These are phyloP conservation scores for Pseudochirops cupreus DNA, from an alignment of 2,797 vertebrate genomes.

Conservation along the genomic window DNA sequence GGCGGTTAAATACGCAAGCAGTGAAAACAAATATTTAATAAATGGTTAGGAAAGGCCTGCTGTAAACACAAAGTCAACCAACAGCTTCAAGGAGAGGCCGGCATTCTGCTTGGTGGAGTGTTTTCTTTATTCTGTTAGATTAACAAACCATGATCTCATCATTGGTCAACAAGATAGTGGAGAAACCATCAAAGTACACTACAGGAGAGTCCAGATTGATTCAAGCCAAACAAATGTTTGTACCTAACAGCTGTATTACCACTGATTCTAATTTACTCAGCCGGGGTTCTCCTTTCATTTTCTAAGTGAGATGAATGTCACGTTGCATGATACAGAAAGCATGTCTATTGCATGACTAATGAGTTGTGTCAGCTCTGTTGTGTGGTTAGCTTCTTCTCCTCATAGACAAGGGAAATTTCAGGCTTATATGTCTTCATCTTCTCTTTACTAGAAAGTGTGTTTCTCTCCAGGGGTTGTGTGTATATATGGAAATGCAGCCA, in stretches of 20 bases:
- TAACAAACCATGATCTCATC: conserved; percentile 90
- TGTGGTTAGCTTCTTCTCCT: conserved; percentile 53
- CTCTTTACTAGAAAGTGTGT: neutral
- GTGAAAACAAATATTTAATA: conserved; percentile 83
- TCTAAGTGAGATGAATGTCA: conserved; percentile 82
- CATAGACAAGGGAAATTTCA: conserved; percentile 29
- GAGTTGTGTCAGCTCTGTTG: conserved; percentile 57
- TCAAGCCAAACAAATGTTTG: conserved; percentile 87
- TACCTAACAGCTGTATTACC: conserved; percentile 87
- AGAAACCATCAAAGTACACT: conserved; percentile 88
- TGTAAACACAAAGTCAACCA: conserved; percentile 82
- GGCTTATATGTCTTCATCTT: neutral
- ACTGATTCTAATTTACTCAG: conserved; percentile 85
- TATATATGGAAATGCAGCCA: too few species aligned
- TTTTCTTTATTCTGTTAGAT: conserved; percentile 87
- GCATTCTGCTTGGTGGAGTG: conserved; percentile 84
- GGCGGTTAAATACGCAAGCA: conserved; percentile 74
- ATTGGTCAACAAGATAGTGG: conserved; percentile 89
- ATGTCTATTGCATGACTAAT: conserved; percentile 57
- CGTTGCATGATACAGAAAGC: conserved; percentile 72
- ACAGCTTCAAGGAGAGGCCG: conserved; percentile 81
- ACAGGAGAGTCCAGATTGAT: conserved; percentile 84
- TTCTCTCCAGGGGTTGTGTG: neutral
- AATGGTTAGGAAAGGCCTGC: conserved; percentile 75
- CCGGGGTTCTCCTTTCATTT: conserved; percentile 85